Conservation (phyloP, 2,113 vertebrate species). For the Argyrosomus japonicus region DNA sequence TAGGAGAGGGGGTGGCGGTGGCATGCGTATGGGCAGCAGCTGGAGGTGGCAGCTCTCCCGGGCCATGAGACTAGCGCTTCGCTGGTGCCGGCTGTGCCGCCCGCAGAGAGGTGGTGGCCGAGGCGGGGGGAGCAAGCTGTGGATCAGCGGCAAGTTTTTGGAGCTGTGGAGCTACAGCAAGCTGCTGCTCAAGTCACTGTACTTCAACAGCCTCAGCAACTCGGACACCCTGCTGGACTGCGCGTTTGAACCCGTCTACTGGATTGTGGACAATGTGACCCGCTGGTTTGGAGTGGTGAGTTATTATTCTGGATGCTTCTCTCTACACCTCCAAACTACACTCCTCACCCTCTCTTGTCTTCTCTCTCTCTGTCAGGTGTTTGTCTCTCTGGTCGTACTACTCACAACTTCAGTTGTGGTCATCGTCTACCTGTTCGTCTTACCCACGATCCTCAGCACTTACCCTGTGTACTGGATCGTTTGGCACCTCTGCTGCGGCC, state of each 20-base stretch:
- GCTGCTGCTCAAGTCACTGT: conserved; percentile 89
- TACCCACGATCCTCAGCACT: conserved; percentile 90
- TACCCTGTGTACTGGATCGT: conserved; percentile 88
- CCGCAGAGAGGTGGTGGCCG: conserved; percentile 78
- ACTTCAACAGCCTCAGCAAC: conserved; percentile 92
- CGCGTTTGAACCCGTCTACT: conserved; percentile 95
- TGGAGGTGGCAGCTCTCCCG: conserved; percentile 87
- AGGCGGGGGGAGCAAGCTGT: conserved; percentile 21
- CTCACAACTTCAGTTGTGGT: conserved; percentile 91
- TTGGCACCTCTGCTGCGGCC: conserved; percentile 93
- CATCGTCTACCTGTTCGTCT: conserved; percentile 92
- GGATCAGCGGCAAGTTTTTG: conserved; percentile 63
- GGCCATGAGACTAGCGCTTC: conserved; percentile 87
- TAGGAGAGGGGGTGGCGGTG: conserved; percentile 56
- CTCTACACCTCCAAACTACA: rapidly evolving
- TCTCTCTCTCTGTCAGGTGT: conserved; percentile 85
- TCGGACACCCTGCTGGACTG: conserved; percentile 92
- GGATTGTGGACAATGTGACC: conserved; percentile 96
- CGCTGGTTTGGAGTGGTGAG: conserved; percentile 98
- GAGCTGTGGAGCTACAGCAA: conserved; percentile 89
- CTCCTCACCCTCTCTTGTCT: not conserved
- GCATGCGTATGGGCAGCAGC: conserved; percentile 85
- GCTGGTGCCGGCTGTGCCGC: conserved; percentile 88
- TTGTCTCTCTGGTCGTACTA: conserved; percentile 91
- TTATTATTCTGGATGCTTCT: conserved; percentile 1